These are phyloP conservation scores for Todus mexicanus DNA, from an alignment of 2,797 vertebrate genomes.

Conservation along the genomic window DNA sequence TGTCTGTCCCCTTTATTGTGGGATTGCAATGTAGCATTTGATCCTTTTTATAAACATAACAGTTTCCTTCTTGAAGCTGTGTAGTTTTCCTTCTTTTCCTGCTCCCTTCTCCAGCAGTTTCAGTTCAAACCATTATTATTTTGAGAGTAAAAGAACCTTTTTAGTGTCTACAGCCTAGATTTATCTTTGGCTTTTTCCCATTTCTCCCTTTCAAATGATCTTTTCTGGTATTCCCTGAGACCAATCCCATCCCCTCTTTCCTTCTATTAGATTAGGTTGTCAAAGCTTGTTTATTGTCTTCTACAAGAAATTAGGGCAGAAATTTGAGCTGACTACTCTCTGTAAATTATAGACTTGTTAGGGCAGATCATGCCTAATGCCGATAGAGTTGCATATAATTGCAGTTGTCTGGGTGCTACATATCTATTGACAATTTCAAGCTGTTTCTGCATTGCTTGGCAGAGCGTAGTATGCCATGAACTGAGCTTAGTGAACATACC, in stretches of 20 bases:
- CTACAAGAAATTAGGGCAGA: background rate
- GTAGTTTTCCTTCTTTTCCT: background rate
- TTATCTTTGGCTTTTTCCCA: background rate
- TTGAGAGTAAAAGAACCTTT: background rate
- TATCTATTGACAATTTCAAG: background rate
- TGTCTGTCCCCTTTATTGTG: background rate
- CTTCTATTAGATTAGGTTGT: background rate
- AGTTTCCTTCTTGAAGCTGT: background rate
- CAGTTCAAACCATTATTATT: background rate
- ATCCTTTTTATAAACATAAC: background rate
- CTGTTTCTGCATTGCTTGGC: background rate
- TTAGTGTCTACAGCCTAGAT: background rate
- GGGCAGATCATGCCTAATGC: background rate
- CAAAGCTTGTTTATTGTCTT: background rate
- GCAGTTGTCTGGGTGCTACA: background rate
- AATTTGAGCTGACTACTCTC: background rate
- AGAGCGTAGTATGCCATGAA: background rate
- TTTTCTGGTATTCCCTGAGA: background rate
- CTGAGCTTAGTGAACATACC: background rate
- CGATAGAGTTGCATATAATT: background rate
- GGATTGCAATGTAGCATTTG: background rate
- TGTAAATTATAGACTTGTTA: background rate
- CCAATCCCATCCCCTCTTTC: background rate
- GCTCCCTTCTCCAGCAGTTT: background rate
- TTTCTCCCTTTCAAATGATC: background rate